Evolutionary conservation across 2,888 invertebrate genomes (phyloP), one percentile per base, ranked within the genome.

Genomic region (Balanococcus diminutus): DNA sequence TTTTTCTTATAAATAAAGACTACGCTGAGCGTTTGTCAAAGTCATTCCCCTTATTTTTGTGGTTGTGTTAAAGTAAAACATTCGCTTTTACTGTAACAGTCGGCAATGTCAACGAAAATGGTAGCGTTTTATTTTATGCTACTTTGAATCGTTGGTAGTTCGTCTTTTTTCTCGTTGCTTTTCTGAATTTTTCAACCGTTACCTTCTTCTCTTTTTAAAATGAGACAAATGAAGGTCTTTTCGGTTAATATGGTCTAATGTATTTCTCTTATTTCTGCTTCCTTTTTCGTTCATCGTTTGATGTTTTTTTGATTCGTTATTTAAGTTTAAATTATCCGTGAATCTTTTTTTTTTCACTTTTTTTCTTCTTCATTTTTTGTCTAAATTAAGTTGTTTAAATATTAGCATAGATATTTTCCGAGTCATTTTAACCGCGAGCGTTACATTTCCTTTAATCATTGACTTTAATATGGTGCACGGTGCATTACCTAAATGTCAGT

Each of bases 141-240:
- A 82, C 56, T 82, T 82, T 82, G 28, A 42, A 82, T 81, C 46
- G 39, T 81, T 25, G 25, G 42, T 81, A 42, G 51, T 82, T 46
- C 32, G 28, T 51, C 82, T 42, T 82, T 46, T 82, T 82, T 82
- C 51, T 51, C 42, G 31, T 42, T 42, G 25, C 81, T 42, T 81
- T 81, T 81, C 36, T 39, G 42, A 81, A 81, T 81, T 81, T 81
- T 39, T 36, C 39, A 79, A 32, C 32, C 79, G 32, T 32, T 79
- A 79, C 79, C 79, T 36, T 67, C 61, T 67, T 67, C 11, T n/a
- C n/a, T n/a, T n/a, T 42, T 39, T 81, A 42, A 81, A 81, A 81
- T 81, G 81, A 81, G 81, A 81, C 81, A 81, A 81, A 81, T 81
- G 81, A 81, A 81, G 39, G 81, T 25, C 81, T 81, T 42, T 81